Percentiles rank a stretch among this genome's conserved stretches.
These are phyloP conservation scores for Drosophila pruinosa DNA, from an alignment of 1,140 invertebrate species.

Conservation along the genomic window DNA sequence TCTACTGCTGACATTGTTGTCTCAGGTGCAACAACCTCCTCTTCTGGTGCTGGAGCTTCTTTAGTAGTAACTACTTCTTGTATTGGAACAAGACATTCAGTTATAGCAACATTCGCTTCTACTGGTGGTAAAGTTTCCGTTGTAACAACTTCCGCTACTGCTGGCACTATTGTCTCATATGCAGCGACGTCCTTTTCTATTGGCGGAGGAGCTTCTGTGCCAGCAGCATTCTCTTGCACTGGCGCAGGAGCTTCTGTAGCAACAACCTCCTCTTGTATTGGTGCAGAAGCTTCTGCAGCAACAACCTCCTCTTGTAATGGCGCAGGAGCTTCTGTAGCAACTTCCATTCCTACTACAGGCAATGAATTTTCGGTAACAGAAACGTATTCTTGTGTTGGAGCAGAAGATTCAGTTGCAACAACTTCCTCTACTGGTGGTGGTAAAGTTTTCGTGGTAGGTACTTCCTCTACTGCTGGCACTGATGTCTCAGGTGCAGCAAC, in stretches of 20 bases:
- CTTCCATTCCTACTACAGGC: neutral
- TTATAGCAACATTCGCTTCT: neutral
- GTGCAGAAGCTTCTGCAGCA: neutral
- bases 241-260: neutral
- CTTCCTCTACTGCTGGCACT: neutral
- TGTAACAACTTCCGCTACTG: neutral
- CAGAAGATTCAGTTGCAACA: neutral
- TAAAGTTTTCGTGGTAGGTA: neutral
- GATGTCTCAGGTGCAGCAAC: neutral
- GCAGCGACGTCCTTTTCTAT: neutral
- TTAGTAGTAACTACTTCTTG: neutral
- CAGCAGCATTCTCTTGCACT: neutral
- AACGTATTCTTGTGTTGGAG: neutral
- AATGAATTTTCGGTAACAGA: neutral
- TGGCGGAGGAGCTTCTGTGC: neutral
- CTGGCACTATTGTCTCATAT: neutral
- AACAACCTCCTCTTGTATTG: neutral
- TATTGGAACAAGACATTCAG: neutral
- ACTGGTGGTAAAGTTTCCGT: neutral
- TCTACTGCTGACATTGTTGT: neutral
- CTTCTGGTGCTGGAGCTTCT: neutral
- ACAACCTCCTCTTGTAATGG: neutral
- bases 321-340: neutral
- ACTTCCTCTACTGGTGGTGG: neutral
- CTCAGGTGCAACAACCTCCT: neutral